Evolutionary conservation across 1,140 invertebrate genomes (phyloP).

Genomic region (Asobara japonica): DNA sequence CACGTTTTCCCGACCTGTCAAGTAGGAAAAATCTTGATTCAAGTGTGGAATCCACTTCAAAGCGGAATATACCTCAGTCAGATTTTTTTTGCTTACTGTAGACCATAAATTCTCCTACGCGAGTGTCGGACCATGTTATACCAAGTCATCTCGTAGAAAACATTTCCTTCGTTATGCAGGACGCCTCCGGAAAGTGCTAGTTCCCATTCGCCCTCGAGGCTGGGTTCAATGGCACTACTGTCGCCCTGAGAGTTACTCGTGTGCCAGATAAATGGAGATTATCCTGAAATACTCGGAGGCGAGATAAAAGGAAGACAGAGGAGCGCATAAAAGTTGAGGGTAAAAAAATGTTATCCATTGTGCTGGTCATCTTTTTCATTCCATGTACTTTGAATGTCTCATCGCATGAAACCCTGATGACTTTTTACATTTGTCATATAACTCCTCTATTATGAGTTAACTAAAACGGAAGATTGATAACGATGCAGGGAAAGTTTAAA

Average conservation of each 20-base stretch:
- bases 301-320: neutral
- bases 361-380: neutral
- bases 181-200: neutral
- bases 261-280: neutral
- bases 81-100: too few species aligned
- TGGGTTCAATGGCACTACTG: neutral
- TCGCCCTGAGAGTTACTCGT: neutral
- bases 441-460: too few species aligned
- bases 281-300: neutral
- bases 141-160: neutral
- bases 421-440: neutral
- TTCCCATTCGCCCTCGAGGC: neutral
- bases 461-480: too few species aligned
- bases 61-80: too few species aligned
- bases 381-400: neutral
- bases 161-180: neutral
- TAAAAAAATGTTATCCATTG: neutral
- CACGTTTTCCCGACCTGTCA: too few species aligned
- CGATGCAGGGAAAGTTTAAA: too few species aligned
- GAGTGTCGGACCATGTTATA: neutral
- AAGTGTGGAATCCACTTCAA: too few species aligned
- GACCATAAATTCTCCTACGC: neutral
- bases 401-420: neutral
- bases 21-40: too few species aligned
- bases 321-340: neutral